These are phyloP conservation scores for Drosophila melanica DNA, from an alignment of 1,140 invertebrate species.

Conservation along the genomic window DNA sequence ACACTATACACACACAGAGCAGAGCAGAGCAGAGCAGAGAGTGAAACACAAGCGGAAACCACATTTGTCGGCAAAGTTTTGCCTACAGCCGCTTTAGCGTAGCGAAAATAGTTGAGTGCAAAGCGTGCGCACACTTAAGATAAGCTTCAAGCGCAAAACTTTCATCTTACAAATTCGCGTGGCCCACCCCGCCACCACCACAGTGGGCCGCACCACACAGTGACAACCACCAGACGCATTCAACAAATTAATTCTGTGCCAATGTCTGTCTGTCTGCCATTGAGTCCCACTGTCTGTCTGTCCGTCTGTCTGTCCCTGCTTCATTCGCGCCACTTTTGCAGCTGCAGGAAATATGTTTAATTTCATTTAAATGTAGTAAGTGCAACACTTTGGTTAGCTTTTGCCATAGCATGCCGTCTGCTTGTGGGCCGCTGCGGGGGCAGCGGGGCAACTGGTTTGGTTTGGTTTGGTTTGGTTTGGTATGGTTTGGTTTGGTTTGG, in stretches of 20 bases:
- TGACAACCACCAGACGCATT: slow-evolving; percentile 47
- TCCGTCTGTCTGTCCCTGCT: slow-evolving; percentile 19
- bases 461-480: background rate
- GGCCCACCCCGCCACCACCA: background rate
- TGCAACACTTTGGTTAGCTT: slow-evolving; percentile 79
- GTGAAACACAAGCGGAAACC: slow-evolving; percentile 61
- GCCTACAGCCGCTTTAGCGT: slow-evolving; percentile 53
- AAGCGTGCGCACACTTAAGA: slow-evolving; percentile 81
- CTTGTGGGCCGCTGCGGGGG: background rate
- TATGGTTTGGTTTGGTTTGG: slow-evolving; percentile 11
- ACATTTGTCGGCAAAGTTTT: slow-evolving; percentile 80
- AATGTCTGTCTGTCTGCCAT: slow-evolving; percentile 27
- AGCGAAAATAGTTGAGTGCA: slow-evolving; percentile 75
- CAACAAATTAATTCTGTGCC: slow-evolving; percentile 78
- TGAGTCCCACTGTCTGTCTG: slow-evolving; percentile 3
- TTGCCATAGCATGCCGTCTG: slow-evolving; percentile 20
- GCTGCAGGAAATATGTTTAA: slow-evolving; percentile 81
- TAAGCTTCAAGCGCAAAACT: slow-evolving; percentile 76
- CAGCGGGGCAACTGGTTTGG: background rate
- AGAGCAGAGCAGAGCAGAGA: no score
- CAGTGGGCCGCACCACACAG: background rate
- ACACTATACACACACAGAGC: background rate
- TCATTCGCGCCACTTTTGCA: slow-evolving; percentile 50
- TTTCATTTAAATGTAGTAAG: slow-evolving; percentile 81
- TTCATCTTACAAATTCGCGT: slow-evolving; percentile 77